Evolutionary conservation across 2,797 vertebrate genomes (phyloP).

Genomic region (Dryobates pubescens): DNA sequence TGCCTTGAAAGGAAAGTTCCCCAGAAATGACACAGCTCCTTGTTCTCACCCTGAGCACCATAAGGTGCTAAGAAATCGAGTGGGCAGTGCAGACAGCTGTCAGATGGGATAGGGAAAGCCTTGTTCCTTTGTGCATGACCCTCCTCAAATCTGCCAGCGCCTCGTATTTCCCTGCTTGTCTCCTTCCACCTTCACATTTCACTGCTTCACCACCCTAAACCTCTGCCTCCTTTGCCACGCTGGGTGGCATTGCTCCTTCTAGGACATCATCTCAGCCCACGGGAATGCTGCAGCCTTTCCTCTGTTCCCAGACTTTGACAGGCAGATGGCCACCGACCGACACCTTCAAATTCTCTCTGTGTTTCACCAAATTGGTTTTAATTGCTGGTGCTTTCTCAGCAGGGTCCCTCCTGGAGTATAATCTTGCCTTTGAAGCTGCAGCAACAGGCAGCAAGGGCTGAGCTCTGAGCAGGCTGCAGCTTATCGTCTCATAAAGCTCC

Average conservation of each 20-base stretch:
- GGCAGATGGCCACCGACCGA: background rate
- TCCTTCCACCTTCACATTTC: background rate
- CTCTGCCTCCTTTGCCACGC: background rate
- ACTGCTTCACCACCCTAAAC: background rate
- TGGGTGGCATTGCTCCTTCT: background rate
- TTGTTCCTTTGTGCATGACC: background rate
- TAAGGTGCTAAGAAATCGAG: background rate
- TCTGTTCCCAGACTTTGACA: accelerated
- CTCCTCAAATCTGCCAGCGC: background rate
- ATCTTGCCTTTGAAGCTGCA: background rate
- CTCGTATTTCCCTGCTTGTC: background rate
- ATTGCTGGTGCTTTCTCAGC: background rate
- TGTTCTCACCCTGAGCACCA: background rate
- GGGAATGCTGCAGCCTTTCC: accelerated
- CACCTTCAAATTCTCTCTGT: background rate
- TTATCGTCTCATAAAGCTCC: background rate
- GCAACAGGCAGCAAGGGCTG: background rate
- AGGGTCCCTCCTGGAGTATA: background rate
- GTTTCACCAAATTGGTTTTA: background rate
- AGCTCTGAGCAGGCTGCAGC: background rate
- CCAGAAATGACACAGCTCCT: conserved; percentile 3
- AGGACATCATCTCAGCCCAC: background rate
- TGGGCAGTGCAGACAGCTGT: background rate
- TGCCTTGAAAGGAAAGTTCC: conserved; percentile 30
- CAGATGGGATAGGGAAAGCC: background rate